These are phyloP conservation scores for Rhinella marina DNA, from an alignment of 2,797 vertebrate species.

Conservation along the genomic window DNA sequence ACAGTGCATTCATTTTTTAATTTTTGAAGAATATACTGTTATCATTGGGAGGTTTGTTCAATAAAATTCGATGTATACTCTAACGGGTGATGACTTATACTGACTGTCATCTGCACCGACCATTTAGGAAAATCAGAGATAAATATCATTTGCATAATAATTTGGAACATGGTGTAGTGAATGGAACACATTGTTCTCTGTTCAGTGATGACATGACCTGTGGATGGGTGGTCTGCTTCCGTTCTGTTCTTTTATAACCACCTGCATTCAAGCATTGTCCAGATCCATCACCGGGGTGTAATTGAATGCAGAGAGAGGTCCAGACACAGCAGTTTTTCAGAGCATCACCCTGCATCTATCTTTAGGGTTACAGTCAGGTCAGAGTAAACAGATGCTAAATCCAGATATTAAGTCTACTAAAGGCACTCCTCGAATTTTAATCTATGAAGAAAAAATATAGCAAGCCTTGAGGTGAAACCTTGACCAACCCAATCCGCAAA, in stretches of 20 bases:
- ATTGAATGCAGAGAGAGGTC: constrained; percentile 37
- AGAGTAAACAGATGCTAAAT: constrained; percentile 59
- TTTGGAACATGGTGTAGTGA: no score
- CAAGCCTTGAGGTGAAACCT: constrained; percentile 18
- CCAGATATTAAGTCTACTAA: constrained; percentile 37
- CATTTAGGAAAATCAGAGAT: no score
- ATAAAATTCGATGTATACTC: no score
- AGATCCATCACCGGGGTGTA: constrained; percentile 40
- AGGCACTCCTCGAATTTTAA: constrained; percentile 54
- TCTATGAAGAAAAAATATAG: constrained; percentile 39
- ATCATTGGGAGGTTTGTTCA: no score
- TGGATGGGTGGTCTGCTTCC: constrained; percentile 57
- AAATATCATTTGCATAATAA: no score
- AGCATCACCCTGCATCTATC: constrained; percentile 35
- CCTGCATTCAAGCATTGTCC: constrained; percentile 36
- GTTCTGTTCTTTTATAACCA: constrained; percentile 40
- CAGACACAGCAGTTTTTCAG: constrained; percentile 53
- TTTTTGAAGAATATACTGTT: no score
- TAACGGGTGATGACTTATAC: no score
- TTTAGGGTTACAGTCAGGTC: constrained; percentile 26
- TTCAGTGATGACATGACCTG: not conserved
- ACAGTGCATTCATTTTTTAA: no score
- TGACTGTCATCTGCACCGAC: no score
- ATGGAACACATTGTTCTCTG: constrained; percentile 44
- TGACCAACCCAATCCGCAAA: constrained; percentile 29